Conservation (phyloP, 2,888 invertebrate genomes). For the Crematogaster levior region DNA sequence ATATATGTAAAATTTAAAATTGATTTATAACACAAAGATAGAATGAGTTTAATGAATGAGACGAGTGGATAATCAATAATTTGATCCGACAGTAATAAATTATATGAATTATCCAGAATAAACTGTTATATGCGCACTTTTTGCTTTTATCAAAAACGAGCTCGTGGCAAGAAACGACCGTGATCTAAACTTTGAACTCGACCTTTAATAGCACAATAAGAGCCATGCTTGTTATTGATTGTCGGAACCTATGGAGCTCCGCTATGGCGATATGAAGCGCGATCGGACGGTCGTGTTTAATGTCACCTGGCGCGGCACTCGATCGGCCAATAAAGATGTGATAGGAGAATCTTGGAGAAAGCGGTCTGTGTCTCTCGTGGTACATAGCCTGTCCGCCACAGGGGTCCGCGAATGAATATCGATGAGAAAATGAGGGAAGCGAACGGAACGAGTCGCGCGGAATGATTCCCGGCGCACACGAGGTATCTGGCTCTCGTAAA, state of each 20-base stretch:
- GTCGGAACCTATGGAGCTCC: constrained; percentile 57
- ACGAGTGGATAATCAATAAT: not conserved
- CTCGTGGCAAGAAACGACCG: not conserved
- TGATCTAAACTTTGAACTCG: constrained; percentile 53
- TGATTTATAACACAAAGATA: not conserved
- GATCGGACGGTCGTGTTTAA: constrained; percentile 69
- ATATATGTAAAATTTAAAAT: not conserved
- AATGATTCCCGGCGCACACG: constrained; percentile 16
- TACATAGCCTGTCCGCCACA: constrained; percentile 52
- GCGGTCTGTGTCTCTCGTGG: constrained; percentile 67
- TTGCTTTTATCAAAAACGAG: not conserved
- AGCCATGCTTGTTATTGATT: constrained; percentile 54
- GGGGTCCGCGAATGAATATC: constrained; percentile 63
- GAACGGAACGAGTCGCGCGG: constrained; percentile 44
- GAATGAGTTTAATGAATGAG: not conserved
- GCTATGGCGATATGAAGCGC: constrained; percentile 63
- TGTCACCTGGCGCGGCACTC: constrained; percentile 67
- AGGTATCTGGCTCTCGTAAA: constrained; percentile 33
- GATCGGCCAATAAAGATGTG: constrained; percentile 75
- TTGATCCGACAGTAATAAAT: not conserved
- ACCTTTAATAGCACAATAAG: constrained; percentile 60
- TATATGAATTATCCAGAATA: not conserved
- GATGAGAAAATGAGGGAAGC: constrained; percentile 68
- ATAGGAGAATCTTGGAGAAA: constrained; percentile 78
- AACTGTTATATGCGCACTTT: not conserved